Conservation (phyloP, 2,797 vertebrate species). For the Anabas testudineus region DNA sequence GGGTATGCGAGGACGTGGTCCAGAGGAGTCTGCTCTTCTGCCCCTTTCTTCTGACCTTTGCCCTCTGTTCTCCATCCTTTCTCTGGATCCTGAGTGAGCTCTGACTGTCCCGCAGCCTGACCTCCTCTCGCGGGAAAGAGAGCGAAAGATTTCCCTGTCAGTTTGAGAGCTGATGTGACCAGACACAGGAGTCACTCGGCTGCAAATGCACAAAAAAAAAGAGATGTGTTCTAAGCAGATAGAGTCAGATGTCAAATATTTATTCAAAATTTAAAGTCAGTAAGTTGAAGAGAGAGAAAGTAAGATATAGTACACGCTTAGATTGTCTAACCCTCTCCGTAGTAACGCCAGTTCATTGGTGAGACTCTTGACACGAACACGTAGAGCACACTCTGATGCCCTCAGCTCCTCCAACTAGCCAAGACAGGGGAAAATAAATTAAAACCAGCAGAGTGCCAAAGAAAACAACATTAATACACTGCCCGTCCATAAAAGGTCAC, state of each 20-base stretch:
- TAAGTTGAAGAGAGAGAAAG: conserved; percentile 50
- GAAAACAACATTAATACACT: background rate
- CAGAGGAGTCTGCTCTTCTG: conserved; percentile 81
- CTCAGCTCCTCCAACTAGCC: conserved; percentile 88
- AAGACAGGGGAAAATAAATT: conserved; percentile 3
- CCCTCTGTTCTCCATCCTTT: conserved; percentile 69
- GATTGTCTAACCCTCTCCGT: conserved; percentile 87
- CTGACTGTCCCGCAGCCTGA: conserved; percentile 51
- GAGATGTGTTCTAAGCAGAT: background rate
- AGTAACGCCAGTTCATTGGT: conserved; percentile 87
- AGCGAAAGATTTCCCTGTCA: conserved; percentile 81
- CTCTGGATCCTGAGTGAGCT: conserved; percentile 87
- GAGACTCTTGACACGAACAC: conserved; percentile 88
- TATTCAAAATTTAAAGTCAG: conserved; percentile 12
- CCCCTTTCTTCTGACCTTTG: conserved; percentile 77
- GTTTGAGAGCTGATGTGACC: conserved; percentile 66
- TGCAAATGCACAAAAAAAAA: conserved; percentile 53
- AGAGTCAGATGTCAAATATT: background rate
- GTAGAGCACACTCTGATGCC: conserved; percentile 87
- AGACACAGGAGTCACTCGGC: conserved; percentile 77
- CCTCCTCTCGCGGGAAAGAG: conserved; percentile 81
- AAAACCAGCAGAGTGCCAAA: background rate
- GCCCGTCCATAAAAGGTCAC: too few species aligned
- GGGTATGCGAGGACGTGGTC: conserved; percentile 71
- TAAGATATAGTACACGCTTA: conserved; percentile 71